Evolutionary conservation across 1,140 invertebrate species (phyloP).

Genomic region (Atta colombica): DNA sequence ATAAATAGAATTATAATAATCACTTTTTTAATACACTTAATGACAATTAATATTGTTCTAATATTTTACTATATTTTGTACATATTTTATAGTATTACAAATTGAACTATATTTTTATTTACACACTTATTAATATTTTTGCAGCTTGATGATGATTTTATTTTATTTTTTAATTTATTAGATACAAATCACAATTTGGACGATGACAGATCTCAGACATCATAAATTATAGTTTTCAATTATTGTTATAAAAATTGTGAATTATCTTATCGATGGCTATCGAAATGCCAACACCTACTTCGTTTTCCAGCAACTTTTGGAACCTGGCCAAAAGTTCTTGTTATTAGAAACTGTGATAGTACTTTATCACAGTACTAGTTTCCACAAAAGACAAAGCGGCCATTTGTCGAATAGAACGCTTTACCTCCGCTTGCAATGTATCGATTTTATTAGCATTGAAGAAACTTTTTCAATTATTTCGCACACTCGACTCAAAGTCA

Average conservation of each 20-base stretch:
- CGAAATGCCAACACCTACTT: background rate
- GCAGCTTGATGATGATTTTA: background rate
- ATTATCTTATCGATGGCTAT: constrained; percentile 41
- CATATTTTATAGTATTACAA: background rate
- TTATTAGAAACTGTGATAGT: constrained; percentile 33
- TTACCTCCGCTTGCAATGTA: constrained; percentile 21
- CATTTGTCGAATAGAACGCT: constrained; percentile 34
- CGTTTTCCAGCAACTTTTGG: constrained; percentile 43
- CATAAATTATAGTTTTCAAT: background rate
- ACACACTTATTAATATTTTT: background rate
- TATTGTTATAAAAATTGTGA: constrained; percentile 10
- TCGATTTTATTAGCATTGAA: constrained; percentile 47
- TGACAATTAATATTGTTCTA: background rate
- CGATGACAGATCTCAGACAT: background rate
- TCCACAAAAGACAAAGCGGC: constrained; percentile 55
- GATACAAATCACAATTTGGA: background rate
- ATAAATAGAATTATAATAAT: background rate
- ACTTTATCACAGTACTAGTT: constrained; percentile 32
- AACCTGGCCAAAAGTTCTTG: constrained; percentile 29
- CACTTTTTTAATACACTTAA: background rate
- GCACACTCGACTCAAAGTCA: background rate
- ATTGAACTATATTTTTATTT: background rate
- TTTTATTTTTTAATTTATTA: constrained; percentile 9
- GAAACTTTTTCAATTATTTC: constrained; percentile 61
- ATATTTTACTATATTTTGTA: background rate